Base-by-base conservation (phyloP, 2,888 invertebrate species). In the Endotricha flammealis region DNA sequence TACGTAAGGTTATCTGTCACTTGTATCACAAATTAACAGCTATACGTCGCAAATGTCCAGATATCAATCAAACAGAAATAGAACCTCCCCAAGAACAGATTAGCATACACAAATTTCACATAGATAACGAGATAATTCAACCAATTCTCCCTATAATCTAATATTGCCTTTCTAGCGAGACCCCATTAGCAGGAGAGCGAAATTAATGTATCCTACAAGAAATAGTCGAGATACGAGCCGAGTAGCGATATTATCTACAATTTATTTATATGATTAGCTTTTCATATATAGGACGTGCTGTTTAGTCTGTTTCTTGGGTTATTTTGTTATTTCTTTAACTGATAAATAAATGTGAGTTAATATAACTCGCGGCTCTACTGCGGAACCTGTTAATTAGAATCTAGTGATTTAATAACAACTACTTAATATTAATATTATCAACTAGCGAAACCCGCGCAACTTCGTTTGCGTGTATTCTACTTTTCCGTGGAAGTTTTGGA, bases 251-350 rank as follows among this genome's bases (percentile, higher is more conserved):
- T 42, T 41, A 53, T 49, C 49, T 53, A 47, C 50, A 48, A 55
- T 64, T 46, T 51, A 53, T 59, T 50, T 51, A 53, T 50, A 48
- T 54, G 53, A 54, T n/a, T n/a, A n/a, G n/a, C n/a, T n/a, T n/a
- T n/a, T n/a, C n/a, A n/a, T n/a, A n/a, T n/a, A n/a, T n/a, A n/a
- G n/a, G n/a, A n/a, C n/a, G n/a, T n/a, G n/a, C n/a, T n/a, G n/a
- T n/a, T n/a, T n/a, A n/a, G n/a, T n/a, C n/a, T n/a, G n/a, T n/a
- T n/a, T n/a, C n/a, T n/a, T n/a, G n/a, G n/a, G n/a, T n/a, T n/a
- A n/a, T n/a, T n/a, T n/a, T n/a, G n/a, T n/a, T n/a, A n/a, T n/a
- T n/a, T n/a, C n/a, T n/a, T n/a, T n/a, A n/a, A n/a, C n/a, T n/a
- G n/a, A n/a, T n/a, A n/a, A n/a, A n/a, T n/a, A n/a, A n/a, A n/a